Evolutionary conservation across 2,888 invertebrate species (phyloP).

Genomic region (Aphidoletes aphidimyza): DNA sequence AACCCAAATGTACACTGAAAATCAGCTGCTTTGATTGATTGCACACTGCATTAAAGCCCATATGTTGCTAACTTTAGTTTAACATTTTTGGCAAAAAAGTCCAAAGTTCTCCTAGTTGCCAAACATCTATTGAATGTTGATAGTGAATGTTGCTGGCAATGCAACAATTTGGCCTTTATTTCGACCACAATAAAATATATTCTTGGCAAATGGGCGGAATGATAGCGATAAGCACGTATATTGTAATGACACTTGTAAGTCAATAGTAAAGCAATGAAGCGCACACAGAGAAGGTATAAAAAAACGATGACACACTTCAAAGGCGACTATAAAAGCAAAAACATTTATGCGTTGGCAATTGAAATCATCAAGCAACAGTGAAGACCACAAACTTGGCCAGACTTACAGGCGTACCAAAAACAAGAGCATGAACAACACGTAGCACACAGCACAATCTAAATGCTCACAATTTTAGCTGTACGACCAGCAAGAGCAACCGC

Average conservation of each 20-base stretch:
- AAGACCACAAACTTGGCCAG: background rate
- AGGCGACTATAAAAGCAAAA: background rate
- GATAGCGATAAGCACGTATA: conserved; percentile 9
- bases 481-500: background rate
- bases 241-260: conserved; percentile 30
- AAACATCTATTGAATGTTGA: too few relatives aligned
- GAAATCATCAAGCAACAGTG: background rate
- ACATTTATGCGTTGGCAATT: conserved; percentile 2
- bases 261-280: conserved; percentile 8
- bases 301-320: conserved; percentile 21
- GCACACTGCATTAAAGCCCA: too few relatives aligned
- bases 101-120: too few relatives aligned
- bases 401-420: background rate
- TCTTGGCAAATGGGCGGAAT: background rate
- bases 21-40: too few relatives aligned
- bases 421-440: background rate
- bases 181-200: background rate
- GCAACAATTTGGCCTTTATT: background rate
- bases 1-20: too few relatives aligned
- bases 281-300: background rate
- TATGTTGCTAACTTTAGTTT: too few relatives aligned
- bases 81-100: too few relatives aligned
- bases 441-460: background rate
- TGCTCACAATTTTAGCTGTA: background rate
- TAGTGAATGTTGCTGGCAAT: too few relatives aligned